Percentiles rank a stretch among this genome's conserved stretches.
phyloP scores from a whole-genome alignment of 2,888 invertebrate genomes.

The Druceiella hillmani region DNA sequence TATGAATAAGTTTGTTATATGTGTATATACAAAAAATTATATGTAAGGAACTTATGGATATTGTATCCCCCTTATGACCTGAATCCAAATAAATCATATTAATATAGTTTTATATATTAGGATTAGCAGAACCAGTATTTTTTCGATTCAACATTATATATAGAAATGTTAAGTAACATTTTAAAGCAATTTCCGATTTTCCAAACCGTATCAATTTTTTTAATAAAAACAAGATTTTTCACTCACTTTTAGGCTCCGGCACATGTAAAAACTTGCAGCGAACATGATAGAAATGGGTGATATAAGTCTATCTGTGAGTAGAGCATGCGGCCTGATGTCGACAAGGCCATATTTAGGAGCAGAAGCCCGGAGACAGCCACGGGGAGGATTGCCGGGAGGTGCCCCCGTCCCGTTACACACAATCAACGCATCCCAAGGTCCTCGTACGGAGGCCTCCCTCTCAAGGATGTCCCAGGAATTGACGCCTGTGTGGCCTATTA shows the following conservation, averaged over 20 bases:
- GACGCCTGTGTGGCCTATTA: background rate
- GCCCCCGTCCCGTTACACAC: slow-evolving; percentile 31
- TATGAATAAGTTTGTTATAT: no score
- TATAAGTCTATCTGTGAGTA: slow-evolving; percentile 37
- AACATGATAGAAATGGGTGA: slow-evolving; percentile 33
- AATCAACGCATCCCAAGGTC: slow-evolving; percentile 40
- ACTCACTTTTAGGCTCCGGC: slow-evolving; percentile 34
- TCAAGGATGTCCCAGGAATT: slow-evolving; percentile 34
- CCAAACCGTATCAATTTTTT: no score
- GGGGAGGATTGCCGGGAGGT: slow-evolving; percentile 23
- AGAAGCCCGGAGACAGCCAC: slow-evolving; percentile 34
- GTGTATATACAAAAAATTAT: no score
- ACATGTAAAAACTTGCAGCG: slow-evolving; percentile 35
- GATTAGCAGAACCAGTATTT: no score
- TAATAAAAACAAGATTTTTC: no score
- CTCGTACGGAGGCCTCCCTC: slow-evolving; percentile 29
- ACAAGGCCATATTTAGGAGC: slow-evolving; percentile 31
- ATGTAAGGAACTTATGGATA: no score
- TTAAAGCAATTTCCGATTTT: no score
- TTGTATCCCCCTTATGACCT: no score
- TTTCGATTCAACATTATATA: no score
- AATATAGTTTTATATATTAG: no score
- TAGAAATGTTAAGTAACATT: no score
- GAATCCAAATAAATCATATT: no score
- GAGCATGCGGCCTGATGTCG: slow-evolving; percentile 33